Percentiles rank a stretch among this genome's conserved stretches.
phyloP scores from a whole-genome alignment of 2,113 vertebrate species.

The Martes martes region DNA sequence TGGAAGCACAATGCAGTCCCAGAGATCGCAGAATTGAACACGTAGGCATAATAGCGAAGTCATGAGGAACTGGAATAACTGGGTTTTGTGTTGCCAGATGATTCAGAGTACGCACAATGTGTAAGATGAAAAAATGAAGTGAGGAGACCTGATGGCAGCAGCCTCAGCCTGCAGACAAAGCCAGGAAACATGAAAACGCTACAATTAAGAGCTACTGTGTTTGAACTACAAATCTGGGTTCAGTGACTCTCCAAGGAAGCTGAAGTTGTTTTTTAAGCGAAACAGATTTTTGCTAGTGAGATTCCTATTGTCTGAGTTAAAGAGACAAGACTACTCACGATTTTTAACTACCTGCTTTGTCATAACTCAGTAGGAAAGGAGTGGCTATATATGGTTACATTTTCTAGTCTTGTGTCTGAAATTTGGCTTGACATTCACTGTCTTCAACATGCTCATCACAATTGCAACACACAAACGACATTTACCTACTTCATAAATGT shows the following conservation, averaged over 20 bases:
- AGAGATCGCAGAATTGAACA: constrained; percentile 34
- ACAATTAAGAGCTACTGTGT: background rate
- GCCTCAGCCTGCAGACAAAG: background rate
- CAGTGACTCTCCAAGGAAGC: background rate
- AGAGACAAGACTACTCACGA: background rate
- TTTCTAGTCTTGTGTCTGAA: constrained; percentile 37
- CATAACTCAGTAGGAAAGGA: constrained; percentile 6
- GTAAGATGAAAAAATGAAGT: background rate
- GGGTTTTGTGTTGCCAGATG: background rate
- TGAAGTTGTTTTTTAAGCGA: constrained; percentile 9
- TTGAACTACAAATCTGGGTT: constrained; percentile 28
- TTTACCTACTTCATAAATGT: constrained; percentile 46
- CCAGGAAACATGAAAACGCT: background rate
- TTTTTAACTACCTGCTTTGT: constrained; percentile 12
- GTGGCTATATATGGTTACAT: background rate
- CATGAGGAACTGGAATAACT: background rate
- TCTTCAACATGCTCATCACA: background rate
- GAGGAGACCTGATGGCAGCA: background rate
- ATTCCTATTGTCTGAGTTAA: constrained; percentile 21
- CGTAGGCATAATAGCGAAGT: background rate
- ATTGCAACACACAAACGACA: background rate
- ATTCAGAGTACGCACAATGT: background rate
- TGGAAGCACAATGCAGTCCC: constrained; percentile 23
- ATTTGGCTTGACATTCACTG: constrained; percentile 32
- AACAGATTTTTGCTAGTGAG: constrained; percentile 2